A percentile compares a stretch with the other conserved stretches of the same genome.
Evolutionary conservation across 2,797 vertebrate species (phyloP).

Genomic region (Trematocara caparti): DNA sequence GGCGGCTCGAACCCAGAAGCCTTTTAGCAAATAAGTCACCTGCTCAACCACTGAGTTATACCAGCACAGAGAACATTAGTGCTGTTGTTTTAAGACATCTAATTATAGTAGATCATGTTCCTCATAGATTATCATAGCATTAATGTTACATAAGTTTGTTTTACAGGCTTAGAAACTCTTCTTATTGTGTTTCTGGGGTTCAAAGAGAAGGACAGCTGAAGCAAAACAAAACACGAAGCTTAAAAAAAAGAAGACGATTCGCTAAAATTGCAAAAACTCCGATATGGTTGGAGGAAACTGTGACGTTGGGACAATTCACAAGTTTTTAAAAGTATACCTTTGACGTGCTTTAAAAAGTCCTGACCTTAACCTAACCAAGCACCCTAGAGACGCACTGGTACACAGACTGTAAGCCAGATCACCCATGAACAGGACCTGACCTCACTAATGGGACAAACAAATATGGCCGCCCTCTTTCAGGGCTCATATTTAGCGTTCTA

Average conservation of each 20-base stretch:
- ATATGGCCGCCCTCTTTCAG: background rate
- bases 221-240: background rate
- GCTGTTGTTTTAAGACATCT: background rate
- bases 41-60: background rate
- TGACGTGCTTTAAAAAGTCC: background rate
- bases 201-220: background rate
- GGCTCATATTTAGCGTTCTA: background rate
- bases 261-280: background rate
- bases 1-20: background rate
- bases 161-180: background rate
- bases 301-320: background rate
- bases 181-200: background rate
- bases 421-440: background rate
- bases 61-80: background rate
- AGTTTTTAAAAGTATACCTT: background rate
- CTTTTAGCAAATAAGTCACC: background rate
- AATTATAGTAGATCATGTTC: background rate
- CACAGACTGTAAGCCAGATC: background rate
- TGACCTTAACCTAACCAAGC: background rate
- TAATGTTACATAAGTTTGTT: background rate
- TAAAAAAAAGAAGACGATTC: background rate
- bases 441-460: background rate
- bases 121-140: background rate
- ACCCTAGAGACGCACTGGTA: background rate
- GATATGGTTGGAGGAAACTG: fast-evolving